Base-by-base conservation (phyloP, 2,888 invertebrate genomes). In the Orthonychiurus folsomi region DNA sequence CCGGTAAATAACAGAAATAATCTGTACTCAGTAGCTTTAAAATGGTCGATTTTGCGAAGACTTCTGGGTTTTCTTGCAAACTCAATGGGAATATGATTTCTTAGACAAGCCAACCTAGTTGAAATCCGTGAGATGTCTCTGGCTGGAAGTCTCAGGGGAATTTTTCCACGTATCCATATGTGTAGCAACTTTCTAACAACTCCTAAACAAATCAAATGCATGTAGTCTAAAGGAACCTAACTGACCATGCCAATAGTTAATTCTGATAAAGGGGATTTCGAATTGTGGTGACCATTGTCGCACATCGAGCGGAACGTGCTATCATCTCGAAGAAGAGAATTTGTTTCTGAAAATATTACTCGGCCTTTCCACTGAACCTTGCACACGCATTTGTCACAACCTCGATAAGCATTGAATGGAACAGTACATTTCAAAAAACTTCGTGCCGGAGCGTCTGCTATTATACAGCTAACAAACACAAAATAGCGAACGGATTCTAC, bases 11-110 rank as follows among this genome's bases (percentile, higher is more conserved):
- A 28, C 5, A 73, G 21, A 64, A 73, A 68, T 21, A 61, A 61
- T 21, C 72, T 27, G 57, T 67, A 73, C 63, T 73, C 73, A 5
- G 68, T 69, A 20, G 71, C 72, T 56, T 73, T 73, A 65, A 66
- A 73, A 21, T 69, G 48, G 1, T 70, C 69, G 1, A 70, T 24
- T 52, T 74, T 66, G 56, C 20, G 53, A 1, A 73, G 37, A 15
- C 66, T 20, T 48, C 73, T 61, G 1, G 69, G 68, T 63, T 68
- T 73, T 48, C 73, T 58, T 1, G 60, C 59, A 66, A 73, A 74
- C 54, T 73, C 71, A 9, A 18, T 48, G 9, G 62, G 52, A 54
- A 58, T 47, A 23, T 15, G 53, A 1, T 37, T 53, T 24, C 2
- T 20, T 9, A 24, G 12, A 12, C 23, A 24, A 24, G 2, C 5